phyloP scores from a whole-genome alignment of 2,888 invertebrate genomes.

The Ornithoptera priamus region DNA sequence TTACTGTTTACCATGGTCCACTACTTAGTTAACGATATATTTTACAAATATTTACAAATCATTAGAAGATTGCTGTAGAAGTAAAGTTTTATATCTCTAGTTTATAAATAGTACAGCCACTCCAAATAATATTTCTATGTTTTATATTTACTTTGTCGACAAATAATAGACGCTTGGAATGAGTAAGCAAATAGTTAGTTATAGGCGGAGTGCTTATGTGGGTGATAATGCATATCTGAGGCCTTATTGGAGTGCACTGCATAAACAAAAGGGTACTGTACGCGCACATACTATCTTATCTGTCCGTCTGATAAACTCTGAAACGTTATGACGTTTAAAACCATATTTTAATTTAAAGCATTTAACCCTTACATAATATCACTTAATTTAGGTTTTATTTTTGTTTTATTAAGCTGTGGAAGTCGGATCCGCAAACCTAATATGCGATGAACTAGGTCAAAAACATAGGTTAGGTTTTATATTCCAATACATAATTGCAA shows the following conservation, averaged over 20 bases:
- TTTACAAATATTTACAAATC: slow-evolving; percentile 21
- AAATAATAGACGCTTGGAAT: slow-evolving; percentile 52
- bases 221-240: slow-evolving; percentile 67
- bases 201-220: slow-evolving; percentile 41
- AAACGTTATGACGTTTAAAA: slow-evolving; percentile 60
- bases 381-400: background rate
- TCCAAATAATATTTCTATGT: slow-evolving; percentile 18
- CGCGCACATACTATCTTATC: slow-evolving; percentile 62
- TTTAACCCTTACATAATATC: slow-evolving; percentile 13
- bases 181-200: slow-evolving; percentile 57
- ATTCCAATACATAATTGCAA: no score
- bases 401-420: no score
- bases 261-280: slow-evolving; percentile 71
- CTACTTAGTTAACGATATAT: slow-evolving; percentile 13
- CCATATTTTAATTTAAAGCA: slow-evolving; percentile 43
- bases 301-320: slow-evolving; percentile 58
- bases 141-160: slow-evolving; percentile 39
- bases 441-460: no score
- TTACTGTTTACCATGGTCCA: background rate
- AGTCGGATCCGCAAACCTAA: no score
- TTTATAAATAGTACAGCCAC: slow-evolving; percentile 7
- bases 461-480: no score
- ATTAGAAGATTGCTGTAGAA: slow-evolving; percentile 24
- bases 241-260: slow-evolving; percentile 63
- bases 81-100: slow-evolving; percentile 4